A percentile compares a stretch with the other conserved stretches of the same genome.
Conservation (phyloP, 2,113 vertebrate species). For the Gymnobelideus leadbeateri region DNA sequence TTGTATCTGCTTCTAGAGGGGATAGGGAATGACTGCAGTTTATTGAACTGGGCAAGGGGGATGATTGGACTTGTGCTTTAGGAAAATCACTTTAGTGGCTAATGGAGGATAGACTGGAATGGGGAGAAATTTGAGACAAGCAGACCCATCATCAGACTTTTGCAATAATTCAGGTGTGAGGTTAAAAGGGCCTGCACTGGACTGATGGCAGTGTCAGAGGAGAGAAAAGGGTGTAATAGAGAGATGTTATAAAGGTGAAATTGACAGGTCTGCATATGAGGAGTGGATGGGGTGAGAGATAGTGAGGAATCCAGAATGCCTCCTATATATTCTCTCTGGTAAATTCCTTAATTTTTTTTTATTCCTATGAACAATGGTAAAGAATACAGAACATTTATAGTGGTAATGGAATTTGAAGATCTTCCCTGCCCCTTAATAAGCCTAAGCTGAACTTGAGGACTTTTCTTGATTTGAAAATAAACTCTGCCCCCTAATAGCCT, state of each 20-base stretch:
- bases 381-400: not conserved
- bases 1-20: not conserved
- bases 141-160: no score
- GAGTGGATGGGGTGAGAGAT: not conserved
- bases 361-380: not conserved
- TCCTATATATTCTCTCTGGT: not conserved
- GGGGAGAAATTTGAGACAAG: not conserved
- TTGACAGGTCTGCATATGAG: not conserved
- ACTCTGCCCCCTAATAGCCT: no score
- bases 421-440: no score
- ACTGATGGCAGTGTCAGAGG: not conserved
- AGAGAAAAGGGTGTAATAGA: not conserved
- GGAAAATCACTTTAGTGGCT: not conserved
- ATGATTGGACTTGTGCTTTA: not conserved
- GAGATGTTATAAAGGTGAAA: not conserved
- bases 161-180: not conserved
- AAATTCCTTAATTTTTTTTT: not conserved
- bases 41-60: not conserved
- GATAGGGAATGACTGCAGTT: not conserved
- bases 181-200: not conserved
- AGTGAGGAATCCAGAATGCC: not conserved
- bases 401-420: no score
- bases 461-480: no score
- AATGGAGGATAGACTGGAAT: not conserved
- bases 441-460: no score